Conservation (phyloP, 64 coral and sea anemone species). For the Montipora capricornis region DNA sequence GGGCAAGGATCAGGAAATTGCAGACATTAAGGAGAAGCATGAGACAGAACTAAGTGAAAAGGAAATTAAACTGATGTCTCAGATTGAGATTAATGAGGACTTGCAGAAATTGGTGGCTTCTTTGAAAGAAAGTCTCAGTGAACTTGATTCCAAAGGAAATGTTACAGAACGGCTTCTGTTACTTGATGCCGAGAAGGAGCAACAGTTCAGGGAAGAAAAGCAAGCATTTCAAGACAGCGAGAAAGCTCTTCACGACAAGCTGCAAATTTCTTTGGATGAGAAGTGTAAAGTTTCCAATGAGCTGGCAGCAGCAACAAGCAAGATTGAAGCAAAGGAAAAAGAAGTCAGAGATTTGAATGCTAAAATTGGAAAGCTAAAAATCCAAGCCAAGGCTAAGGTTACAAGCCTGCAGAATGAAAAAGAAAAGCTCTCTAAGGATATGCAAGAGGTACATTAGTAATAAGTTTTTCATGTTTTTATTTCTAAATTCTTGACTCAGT, state of each 20-base stretch:
- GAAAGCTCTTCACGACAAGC: conserved; percentile 32
- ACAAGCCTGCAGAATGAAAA: conserved; percentile 78
- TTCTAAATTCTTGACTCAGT: too few relatives aligned
- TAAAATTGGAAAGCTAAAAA: conserved; percentile 75
- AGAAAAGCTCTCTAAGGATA: conserved; percentile 64
- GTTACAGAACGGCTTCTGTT: conserved; percentile 62
- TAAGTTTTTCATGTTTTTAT: neutral
- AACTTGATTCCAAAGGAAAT: conserved; percentile 35
- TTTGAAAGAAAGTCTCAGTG: conserved; percentile 55
- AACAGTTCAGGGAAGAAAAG: conserved; percentile 70
- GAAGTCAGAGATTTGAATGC: conserved; percentile 61
- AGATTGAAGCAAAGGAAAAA: conserved; percentile 66
- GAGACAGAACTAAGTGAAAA: conserved; percentile 68
- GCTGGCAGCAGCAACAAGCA: conserved; percentile 10
- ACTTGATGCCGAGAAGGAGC: conserved; percentile 73
- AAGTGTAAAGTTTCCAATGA: conserved; percentile 52
- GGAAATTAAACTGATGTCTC: conserved; percentile 10
- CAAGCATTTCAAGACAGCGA: conserved; percentile 58
- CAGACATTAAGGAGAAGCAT: conserved; percentile 48
- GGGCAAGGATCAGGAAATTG: conserved; percentile 43
- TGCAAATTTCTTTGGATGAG: conserved; percentile 46
- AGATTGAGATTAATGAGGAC: neutral
- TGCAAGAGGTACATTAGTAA: conserved; percentile 44
- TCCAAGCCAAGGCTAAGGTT: conserved; percentile 80
- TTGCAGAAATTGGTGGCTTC: conserved; percentile 26